A percentile compares a stretch with the other conserved stretches of the same genome.
Conservation (phyloP, 2,113 vertebrate species). For the Boulengeromyrus knoepffleri region DNA sequence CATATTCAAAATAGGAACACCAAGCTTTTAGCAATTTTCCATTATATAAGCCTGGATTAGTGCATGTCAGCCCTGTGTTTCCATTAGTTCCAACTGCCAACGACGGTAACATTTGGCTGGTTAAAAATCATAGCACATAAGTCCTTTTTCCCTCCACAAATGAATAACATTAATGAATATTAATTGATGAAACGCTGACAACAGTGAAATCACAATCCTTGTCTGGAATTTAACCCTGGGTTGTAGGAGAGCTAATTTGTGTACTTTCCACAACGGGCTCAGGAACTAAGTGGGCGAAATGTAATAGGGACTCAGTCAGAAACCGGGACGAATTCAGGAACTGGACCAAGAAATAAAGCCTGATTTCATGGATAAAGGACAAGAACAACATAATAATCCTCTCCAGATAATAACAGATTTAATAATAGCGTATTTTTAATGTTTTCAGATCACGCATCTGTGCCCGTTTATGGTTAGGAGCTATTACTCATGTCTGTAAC, state of each 20-base stretch:
- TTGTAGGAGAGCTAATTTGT: background rate
- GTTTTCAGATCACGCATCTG: background rate
- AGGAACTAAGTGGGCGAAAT: background rate
- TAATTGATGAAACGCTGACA: background rate
- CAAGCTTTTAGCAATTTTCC: background rate
- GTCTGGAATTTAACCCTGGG: background rate
- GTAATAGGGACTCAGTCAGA: background rate
- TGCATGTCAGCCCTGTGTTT: too few species aligned
- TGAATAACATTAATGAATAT: background rate
- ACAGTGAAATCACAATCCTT: background rate
- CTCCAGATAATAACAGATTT: background rate
- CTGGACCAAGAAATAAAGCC: background rate
- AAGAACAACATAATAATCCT: background rate
- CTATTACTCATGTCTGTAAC: background rate
- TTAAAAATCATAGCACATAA: too few species aligned
- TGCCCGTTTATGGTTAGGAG: background rate
- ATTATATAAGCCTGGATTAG: background rate
- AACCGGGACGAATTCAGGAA: background rate
- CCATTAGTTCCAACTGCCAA: background rate
- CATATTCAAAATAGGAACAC: background rate
- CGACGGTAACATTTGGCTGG: background rate
- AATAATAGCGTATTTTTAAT: background rate
- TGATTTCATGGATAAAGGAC: conserved; percentile 8
- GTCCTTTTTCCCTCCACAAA: background rate
- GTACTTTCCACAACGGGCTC: background rate